These are phyloP conservation scores for Helleia helle DNA, from an alignment of 2,888 invertebrate species.

Conservation along the genomic window DNA sequence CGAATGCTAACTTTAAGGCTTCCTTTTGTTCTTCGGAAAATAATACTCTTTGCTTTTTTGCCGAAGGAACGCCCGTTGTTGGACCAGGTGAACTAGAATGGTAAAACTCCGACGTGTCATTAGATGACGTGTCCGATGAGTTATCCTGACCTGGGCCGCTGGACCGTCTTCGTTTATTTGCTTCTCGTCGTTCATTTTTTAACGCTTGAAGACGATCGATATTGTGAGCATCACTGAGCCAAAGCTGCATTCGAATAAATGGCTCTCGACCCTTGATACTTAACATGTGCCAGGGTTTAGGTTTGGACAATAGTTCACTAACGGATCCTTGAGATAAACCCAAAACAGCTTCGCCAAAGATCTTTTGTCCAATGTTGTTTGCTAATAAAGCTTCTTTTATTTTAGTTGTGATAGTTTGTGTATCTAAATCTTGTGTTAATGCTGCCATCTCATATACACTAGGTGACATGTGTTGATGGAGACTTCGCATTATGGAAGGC, in stretches of 20 bases:
- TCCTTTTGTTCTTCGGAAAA: conserved; percentile 99
- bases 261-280: conserved; percentile 98
- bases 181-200: conserved; percentile 92
- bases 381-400: conserved; percentile 97
- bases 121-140: conserved; percentile 90
- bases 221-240: conserved; percentile 96
- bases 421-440: conserved; percentile 95
- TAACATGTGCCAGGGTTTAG: conserved; percentile 99
- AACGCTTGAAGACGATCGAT: conserved; percentile 93
- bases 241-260: conserved; percentile 96
- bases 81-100: conserved; percentile 89
- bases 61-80: conserved; percentile 83
- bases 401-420: conserved; percentile 95
- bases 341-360: conserved; percentile 97
- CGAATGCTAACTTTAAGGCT: conserved; percentile 93
- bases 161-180: conserved; percentile 90
- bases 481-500: conserved; percentile 78
- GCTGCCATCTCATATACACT: conserved; percentile 99
- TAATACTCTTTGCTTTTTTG: conserved; percentile 94
- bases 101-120: conserved; percentile 91
- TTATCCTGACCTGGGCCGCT: conserved; percentile 89
- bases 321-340: conserved; percentile 98
- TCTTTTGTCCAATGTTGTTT: conserved; percentile 98
- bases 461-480: conserved; percentile 92
- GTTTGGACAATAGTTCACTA: conserved; percentile 96